Conservation (phyloP, 1,140 invertebrate genomes). For the Drosophila ercepeae region DNA sequence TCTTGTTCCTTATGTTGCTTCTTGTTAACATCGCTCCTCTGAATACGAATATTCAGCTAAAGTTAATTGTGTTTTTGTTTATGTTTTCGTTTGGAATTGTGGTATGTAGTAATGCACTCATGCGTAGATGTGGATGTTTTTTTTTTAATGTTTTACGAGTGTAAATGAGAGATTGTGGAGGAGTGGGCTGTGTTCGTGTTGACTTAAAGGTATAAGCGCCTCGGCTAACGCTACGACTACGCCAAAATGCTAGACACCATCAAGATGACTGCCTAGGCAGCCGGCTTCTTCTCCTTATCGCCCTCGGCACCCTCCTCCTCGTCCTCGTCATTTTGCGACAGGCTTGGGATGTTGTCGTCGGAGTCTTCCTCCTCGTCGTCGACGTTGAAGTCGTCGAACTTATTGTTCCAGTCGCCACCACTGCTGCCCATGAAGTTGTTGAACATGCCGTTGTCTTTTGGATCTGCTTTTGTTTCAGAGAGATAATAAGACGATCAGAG, state of each 20-base stretch:
- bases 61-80: conserved; percentile 46
- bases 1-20: conserved; percentile 55
- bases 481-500: no score
- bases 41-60: conserved; percentile 57
- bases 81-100: conserved; percentile 62
- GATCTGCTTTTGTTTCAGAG: conserved; percentile 15
- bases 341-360: conserved; percentile 77
- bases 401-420: conserved; percentile 72
- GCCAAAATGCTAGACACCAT: conserved; percentile 61
- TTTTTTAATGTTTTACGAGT: conserved; percentile 15
- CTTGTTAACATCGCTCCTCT: conserved; percentile 48
- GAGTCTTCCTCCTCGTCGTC: conserved; percentile 77
- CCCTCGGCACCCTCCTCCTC: conserved; percentile 68
- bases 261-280: conserved; percentile 42
- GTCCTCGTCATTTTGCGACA: conserved; percentile 79
- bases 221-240: conserved; percentile 66
- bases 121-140: conserved; percentile 40
- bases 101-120: conserved; percentile 41
- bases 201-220: conserved; percentile 71
- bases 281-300: conserved; percentile 64
- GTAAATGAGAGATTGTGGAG: conserved; percentile 2
- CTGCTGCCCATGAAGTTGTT: conserved; percentile 51
- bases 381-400: conserved; percentile 75
- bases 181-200: conserved; percentile 36
- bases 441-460: conserved; percentile 67